Conservation (phyloP, 1,140 invertebrate genomes). For the Ceratina japonica region DNA sequence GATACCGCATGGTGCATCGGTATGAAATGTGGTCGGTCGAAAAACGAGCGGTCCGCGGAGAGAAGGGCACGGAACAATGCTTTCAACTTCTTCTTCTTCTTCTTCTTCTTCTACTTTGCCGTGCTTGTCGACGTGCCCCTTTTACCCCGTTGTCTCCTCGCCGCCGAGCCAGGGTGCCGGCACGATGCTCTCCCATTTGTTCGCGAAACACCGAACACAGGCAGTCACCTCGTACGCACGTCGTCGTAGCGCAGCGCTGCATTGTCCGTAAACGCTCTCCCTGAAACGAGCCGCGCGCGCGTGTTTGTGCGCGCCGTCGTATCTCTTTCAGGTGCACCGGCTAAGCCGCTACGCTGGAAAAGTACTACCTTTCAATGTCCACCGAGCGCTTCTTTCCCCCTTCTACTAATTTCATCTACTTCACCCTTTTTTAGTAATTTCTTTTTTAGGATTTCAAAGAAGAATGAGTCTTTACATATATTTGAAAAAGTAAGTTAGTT, state of each 20-base stretch:
- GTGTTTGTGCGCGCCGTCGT: constrained; percentile 48
- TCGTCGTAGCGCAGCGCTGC: constrained; percentile 51
- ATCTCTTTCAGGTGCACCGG: constrained; percentile 44
- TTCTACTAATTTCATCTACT: not conserved
- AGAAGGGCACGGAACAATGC: constrained; percentile 74
- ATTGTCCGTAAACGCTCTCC: constrained; percentile 50
- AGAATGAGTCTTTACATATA: not conserved
- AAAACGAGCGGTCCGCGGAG: constrained; percentile 40
- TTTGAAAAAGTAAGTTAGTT: not conserved
- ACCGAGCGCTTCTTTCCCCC: not conserved
- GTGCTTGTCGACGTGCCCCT: constrained; percentile 2
- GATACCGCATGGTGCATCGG: constrained; percentile 61
- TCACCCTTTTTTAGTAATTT: not conserved
- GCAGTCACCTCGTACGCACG: constrained; percentile 67
- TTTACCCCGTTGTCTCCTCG: constrained; percentile 36
- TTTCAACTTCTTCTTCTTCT: constrained; percentile 54
- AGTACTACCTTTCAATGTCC: constrained; percentile 23
- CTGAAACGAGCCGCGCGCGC: constrained; percentile 1
- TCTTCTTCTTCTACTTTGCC: not conserved
- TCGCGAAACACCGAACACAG: constrained; percentile 76
- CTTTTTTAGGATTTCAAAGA: not conserved
- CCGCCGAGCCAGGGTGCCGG: constrained; percentile 62
- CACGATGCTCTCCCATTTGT: constrained; percentile 76
- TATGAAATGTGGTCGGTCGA: constrained; percentile 71
- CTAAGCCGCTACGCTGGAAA: constrained; percentile 21